Evolutionary conservation across 2,113 vertebrate species (phyloP).

Genomic region (Urocitellus parryii): DNA sequence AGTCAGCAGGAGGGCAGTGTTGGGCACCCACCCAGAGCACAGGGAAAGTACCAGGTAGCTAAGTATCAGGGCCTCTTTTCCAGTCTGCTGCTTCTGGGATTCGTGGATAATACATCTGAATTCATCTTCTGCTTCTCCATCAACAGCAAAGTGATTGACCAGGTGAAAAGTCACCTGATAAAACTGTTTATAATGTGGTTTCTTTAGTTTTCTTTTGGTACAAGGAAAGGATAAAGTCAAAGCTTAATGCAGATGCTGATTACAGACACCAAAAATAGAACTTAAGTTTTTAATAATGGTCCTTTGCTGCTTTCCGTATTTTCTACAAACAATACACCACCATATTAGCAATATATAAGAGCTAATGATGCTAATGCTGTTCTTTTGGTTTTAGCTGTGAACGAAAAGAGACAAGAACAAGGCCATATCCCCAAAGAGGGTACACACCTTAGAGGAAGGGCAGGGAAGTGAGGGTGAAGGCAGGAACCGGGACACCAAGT

Average conservation of each 20-base stretch:
- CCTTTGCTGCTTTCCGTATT: background rate
- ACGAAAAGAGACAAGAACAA: background rate
- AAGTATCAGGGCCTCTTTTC: background rate
- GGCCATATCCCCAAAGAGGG: background rate
- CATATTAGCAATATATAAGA: background rate
- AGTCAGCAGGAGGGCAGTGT: background rate
- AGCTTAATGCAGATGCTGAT: background rate
- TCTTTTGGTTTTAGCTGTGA: background rate
- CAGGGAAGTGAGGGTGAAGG: background rate
- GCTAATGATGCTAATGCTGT: background rate
- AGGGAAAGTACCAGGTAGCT: background rate
- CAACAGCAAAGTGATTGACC: background rate
- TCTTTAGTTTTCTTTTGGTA: conserved; percentile 27
- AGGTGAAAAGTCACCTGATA: background rate
- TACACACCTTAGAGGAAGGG: background rate
- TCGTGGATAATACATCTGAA: background rate
- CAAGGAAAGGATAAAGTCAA: background rate
- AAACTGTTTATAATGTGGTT: background rate
- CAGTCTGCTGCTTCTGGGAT: background rate
- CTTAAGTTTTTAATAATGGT: background rate
- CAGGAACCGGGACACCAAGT: background rate
- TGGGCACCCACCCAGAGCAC: background rate
- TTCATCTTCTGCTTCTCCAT: background rate
- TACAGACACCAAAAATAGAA: background rate
- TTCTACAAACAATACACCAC: background rate